These are phyloP conservation scores for Pantala flavescens DNA, from an alignment of 1,140 invertebrate genomes.

Conservation along the genomic window DNA sequence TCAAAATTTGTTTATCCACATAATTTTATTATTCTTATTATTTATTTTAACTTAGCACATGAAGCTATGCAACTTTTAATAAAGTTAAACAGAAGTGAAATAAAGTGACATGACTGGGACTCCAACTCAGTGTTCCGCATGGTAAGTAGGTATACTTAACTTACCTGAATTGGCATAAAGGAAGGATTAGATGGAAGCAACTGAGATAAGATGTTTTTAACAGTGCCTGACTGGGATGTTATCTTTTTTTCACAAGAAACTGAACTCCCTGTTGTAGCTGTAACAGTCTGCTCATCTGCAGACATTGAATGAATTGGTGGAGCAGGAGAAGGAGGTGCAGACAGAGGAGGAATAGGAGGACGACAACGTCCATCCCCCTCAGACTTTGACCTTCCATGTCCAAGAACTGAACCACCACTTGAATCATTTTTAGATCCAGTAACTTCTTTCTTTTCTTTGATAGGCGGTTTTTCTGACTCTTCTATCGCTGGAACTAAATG, in stretches of 20 bases:
- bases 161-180: slow-evolving; percentile 41
- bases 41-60: too few relatives aligned
- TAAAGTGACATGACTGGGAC: too few relatives aligned
- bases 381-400: neutral
- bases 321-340: neutral
- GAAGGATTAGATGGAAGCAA: slow-evolving; percentile 44
- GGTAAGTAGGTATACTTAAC: too few relatives aligned
- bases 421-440: neutral
- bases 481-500: too few relatives aligned
- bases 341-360: neutral
- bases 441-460: too few relatives aligned
- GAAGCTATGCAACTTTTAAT: too few relatives aligned
- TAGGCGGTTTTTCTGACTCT: too few relatives aligned
- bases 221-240: slow-evolving; percentile 31
- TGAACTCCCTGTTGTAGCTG: neutral
- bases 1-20: too few relatives aligned
- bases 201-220: slow-evolving; percentile 59
- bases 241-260: neutral
- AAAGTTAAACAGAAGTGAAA: too few relatives aligned
- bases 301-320: neutral
- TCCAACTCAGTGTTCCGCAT: too few relatives aligned
- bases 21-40: too few relatives aligned
- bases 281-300: neutral
- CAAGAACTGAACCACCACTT: neutral
- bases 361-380: neutral